Evolutionary conservation across 1,140 invertebrate species (phyloP), one percentile per base, ranked within the genome.

Genomic region (Acromyrmex echinatior): DNA sequence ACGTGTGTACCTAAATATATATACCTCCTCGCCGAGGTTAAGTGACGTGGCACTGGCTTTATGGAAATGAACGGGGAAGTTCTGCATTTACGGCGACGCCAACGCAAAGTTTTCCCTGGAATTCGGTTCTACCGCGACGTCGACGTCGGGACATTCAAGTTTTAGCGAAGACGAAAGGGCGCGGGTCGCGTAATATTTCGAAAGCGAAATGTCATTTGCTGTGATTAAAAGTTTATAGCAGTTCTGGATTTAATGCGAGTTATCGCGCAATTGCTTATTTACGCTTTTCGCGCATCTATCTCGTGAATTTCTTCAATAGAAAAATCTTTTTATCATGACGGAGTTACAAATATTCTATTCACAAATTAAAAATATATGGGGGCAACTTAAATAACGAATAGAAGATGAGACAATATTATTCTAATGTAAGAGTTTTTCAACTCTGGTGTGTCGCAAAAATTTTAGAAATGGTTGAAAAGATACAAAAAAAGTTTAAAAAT

Each of bases 1-100:
- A 71, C 31, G 78, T 82, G 68, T 74, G 56, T 39, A 74, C 25
- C 51, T 60, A 86, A 60, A 70, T 70, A 70, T 51, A 80, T 86
- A 80, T 80, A 62, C 77, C 51, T 49, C 28, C 78, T 84, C 53
- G 45, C 65, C 51, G 78, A 63, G 78, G 86, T 90, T 82, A 91
- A 91, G 81, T 63, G 89, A 91, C 81, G 65, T 70, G 63, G 86
- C 25, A 66, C 76, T 70, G 58, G 81, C 53, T 78, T 90, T 86
- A 91, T 91, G 86, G 74, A 90, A 91, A 91, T 90, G 81, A 86
- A 86, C 80, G 65, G 31, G 10, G n/a, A 90, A 88, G 80, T 90
- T 88, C 51, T 74, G n/a, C 86, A 87, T 90, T 90, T 86, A 88
- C 76, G 70, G 56, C 25, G 78, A 71, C 60, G 60, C 28, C 71